Conservation (phyloP, 2,113 vertebrate species). For the Uropsilus gracilis region DNA sequence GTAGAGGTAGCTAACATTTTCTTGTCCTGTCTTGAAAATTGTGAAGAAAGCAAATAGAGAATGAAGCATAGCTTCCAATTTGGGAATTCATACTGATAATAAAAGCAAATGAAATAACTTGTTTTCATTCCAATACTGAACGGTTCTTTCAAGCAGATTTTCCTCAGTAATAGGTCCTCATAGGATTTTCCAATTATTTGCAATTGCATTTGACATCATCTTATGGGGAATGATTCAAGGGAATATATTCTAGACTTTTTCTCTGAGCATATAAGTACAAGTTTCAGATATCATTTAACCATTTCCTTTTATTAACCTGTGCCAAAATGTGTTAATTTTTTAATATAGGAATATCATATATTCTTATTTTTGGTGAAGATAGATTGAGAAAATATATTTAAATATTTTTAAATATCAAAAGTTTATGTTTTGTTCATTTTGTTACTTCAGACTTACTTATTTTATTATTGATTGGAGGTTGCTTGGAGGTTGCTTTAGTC, state of each 20-base stretch:
- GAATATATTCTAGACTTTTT: background rate
- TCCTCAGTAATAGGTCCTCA: background rate
- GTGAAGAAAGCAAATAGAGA: background rate
- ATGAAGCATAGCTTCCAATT: background rate
- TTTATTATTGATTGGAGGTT: no score
- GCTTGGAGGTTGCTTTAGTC: no score
- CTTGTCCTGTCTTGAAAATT: background rate
- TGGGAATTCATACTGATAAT: background rate
- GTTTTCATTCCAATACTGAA: background rate
- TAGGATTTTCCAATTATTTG: background rate
- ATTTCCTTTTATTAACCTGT: background rate
- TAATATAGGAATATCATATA: background rate
- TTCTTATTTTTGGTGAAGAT: background rate
- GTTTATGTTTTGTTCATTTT: no score
- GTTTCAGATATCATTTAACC: background rate
- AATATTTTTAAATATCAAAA: background rate
- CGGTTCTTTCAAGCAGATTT: background rate
- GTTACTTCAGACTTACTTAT: no score
- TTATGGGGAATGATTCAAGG: background rate
- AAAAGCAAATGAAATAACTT: background rate
- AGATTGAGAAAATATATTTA: background rate
- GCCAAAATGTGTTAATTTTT: background rate
- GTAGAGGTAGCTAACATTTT: background rate
- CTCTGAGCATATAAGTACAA: background rate
- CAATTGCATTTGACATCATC: background rate